Evolutionary conservation across 2,113 vertebrate genomes (phyloP).

Genomic region (Solenodon paradoxus): DNA sequence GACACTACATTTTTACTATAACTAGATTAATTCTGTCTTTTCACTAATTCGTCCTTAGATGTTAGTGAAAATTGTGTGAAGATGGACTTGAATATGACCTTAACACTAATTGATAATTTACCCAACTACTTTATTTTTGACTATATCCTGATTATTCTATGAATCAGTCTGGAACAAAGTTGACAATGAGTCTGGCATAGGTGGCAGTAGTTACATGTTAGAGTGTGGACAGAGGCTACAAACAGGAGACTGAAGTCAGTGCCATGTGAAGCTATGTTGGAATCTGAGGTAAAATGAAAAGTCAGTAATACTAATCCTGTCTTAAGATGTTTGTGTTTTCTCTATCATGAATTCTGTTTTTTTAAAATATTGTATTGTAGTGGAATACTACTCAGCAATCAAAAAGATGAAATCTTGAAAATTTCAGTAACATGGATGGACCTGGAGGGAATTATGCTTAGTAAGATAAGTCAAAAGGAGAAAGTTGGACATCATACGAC

Average conservation of each 20-base stretch:
- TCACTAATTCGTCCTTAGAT: background rate
- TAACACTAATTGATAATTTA: background rate
- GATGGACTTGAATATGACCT: background rate
- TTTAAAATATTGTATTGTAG: background rate
- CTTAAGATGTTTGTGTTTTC: background rate
- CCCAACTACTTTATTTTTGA: background rate
- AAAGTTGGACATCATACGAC: too few species aligned
- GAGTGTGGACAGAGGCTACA: background rate
- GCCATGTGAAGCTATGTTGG: fast-evolving
- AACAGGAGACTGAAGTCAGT: background rate
- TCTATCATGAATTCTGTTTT: background rate
- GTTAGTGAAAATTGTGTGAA: background rate
- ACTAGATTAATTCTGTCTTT: background rate
- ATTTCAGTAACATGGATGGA: too few species aligned
- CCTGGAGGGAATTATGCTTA: too few species aligned
- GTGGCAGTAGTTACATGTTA: background rate
- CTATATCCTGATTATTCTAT: background rate
- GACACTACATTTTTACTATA: background rate
- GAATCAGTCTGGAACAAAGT: background rate
- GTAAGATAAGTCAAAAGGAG: too few species aligned
- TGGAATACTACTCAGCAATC: too few species aligned
- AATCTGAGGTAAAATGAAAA: background rate
- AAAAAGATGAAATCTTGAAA: too few species aligned
- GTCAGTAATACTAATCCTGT: too few species aligned
- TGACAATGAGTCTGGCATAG: background rate